phyloP scores from a whole-genome alignment of 2,888 invertebrate genomes.

The Neoaliturus tenellus region DNA sequence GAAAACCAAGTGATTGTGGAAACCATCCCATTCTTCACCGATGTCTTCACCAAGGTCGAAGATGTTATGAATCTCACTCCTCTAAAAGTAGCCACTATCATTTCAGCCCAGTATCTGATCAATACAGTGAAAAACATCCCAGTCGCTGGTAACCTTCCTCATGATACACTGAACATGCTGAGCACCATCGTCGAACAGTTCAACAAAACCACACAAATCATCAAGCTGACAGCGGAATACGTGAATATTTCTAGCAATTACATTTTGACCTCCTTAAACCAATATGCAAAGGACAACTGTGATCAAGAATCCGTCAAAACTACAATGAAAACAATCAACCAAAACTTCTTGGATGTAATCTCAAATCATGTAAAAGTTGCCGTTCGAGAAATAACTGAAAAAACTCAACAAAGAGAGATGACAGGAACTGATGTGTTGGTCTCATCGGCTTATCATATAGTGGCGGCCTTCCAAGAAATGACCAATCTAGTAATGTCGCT shows the following conservation, averaged over 20 bases:
- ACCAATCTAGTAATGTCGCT: slow-evolving; percentile 19
- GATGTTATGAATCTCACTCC: slow-evolving; percentile 21
- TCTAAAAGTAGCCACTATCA: slow-evolving; percentile 17
- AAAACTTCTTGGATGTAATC: background rate
- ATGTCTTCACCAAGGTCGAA: slow-evolving; percentile 3
- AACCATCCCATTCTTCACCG: slow-evolving; percentile 15
- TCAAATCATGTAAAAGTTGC: slow-evolving; percentile 2
- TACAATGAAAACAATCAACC: slow-evolving; percentile 14
- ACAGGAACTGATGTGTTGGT: slow-evolving; percentile 34
- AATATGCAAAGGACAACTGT: background rate
- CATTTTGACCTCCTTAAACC: slow-evolving; percentile 16
- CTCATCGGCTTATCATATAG: slow-evolving; percentile 42
- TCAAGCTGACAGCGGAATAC: slow-evolving; percentile 47
- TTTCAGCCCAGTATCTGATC: slow-evolving; percentile 40
- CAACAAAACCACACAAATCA: slow-evolving; percentile 45
- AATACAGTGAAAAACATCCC: slow-evolving; percentile 12
- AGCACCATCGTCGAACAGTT: slow-evolving; percentile 10
- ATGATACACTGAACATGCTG: background rate
- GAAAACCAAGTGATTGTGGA: slow-evolving; percentile 17
- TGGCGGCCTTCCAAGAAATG: slow-evolving; percentile 48
- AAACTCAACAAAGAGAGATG: slow-evolving; percentile 2
- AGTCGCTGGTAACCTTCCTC: background rate
- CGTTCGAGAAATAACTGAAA: slow-evolving; percentile 5
- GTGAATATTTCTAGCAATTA: slow-evolving; percentile 45
- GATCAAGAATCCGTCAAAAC: background rate